Evolutionary conservation across 2,797 vertebrate genomes (phyloP).

Genomic region (Apodemus agrarius): DNA sequence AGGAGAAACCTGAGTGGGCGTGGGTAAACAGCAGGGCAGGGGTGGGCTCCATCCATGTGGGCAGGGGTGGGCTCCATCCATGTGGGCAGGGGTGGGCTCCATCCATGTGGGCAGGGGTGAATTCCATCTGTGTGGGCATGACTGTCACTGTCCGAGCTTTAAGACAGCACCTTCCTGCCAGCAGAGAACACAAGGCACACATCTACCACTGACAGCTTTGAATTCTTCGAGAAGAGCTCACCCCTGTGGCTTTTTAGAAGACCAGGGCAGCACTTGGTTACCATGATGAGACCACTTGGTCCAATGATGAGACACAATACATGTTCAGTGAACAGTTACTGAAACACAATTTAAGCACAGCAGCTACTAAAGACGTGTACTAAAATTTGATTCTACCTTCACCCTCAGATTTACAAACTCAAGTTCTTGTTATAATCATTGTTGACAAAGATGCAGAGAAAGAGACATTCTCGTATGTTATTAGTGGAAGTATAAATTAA

Average conservation of each 20-base stretch:
- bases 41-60: neutral
- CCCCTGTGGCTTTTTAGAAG: neutral
- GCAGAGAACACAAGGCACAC: neutral
- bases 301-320: neutral
- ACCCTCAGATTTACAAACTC: constrained; percentile 3
- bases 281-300: neutral
- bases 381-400: neutral
- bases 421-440: neutral
- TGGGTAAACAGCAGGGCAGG: no score
- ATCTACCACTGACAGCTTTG: neutral
- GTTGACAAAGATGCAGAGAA: neutral
- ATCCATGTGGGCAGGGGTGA: fast-evolving
- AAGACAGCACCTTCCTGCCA: neutral
- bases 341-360: neutral
- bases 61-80: no score
- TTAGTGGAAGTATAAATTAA: neutral
- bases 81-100: neutral
- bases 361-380: neutral
- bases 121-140: neutral
- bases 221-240: neutral
- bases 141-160: neutral
- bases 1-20: neutral
- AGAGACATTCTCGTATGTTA: neutral
- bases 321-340: constrained; percentile 26
- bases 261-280: constrained; percentile 15